Percentiles rank a stretch among this genome's conserved stretches.
Evolutionary conservation across 2,113 vertebrate species (phyloP).

Genomic region (Pangasianodon gigas): DNA sequence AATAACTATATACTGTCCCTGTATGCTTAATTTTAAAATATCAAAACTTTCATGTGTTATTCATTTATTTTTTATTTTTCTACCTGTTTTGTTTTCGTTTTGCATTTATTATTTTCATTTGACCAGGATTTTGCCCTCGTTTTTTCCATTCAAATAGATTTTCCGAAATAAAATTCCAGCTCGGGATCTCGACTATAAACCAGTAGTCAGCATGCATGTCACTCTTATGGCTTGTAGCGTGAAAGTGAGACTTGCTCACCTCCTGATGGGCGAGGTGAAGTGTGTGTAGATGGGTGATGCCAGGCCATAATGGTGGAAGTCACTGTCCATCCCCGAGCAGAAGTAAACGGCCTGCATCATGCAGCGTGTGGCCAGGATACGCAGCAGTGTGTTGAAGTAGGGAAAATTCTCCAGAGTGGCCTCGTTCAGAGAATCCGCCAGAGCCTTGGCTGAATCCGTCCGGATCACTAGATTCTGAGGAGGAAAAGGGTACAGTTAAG

Average conservation of each 20-base stretch:
- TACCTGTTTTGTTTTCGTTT: no score
- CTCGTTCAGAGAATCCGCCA: conserved; percentile 89
- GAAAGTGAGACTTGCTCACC: conserved; percentile 69
- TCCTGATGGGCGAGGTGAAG: conserved; percentile 96
- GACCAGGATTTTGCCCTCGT: background rate
- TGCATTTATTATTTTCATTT: background rate
- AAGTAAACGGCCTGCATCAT: conserved; percentile 99
- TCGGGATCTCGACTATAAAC: background rate
- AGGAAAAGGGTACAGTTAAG: background rate
- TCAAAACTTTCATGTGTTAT: background rate
- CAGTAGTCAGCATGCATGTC: background rate
- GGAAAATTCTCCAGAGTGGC: conserved; percentile 80
- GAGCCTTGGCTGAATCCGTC: conserved; percentile 90
- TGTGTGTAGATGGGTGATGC: conserved; percentile 97
- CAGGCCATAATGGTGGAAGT: conserved; percentile 96
- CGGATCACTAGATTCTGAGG: conserved; percentile 82
- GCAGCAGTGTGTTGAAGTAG: conserved; percentile 89
- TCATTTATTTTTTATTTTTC: background rate
- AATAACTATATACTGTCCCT: background rate
- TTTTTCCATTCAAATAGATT: background rate
- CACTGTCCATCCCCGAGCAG: conserved; percentile 95
- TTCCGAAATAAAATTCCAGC: background rate
- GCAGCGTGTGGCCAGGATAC: conserved; percentile 93
- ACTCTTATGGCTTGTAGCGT: background rate
- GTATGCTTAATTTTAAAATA: background rate